Evolutionary conservation across 92 coral and sea anemone genomes (phyloP).

Genomic region (Palythoa heliodiscus): DNA sequence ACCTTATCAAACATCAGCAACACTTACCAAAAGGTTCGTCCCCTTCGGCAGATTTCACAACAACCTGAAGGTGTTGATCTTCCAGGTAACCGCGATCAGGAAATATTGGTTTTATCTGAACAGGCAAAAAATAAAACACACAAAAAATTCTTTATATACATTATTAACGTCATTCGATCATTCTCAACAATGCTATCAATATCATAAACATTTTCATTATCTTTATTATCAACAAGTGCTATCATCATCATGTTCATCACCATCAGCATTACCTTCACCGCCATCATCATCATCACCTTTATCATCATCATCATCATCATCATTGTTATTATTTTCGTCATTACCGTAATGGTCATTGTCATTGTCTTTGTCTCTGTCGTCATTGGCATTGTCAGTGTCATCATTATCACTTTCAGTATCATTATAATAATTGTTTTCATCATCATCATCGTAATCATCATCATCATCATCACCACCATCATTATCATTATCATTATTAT

Average conservation of each 20-base stretch:
- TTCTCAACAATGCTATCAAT: too few relatives aligned
- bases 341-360: not conserved
- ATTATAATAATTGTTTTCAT: too few relatives aligned
- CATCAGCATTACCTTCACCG: not conserved
- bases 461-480: too few relatives aligned
- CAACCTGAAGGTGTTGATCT: conserved; percentile 85
- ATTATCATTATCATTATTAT: too few relatives aligned
- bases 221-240: not conserved
- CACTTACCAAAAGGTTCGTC: conserved; percentile 93
- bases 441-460: too few relatives aligned
- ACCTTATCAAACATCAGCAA: not conserved
- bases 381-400: not conserved
- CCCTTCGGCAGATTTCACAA: conserved; percentile 88
- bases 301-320: not conserved
- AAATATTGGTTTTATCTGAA: conserved; percentile 82
- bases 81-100: conserved; percentile 79
- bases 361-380: not conserved
- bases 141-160: not conserved
- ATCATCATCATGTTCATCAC: not conserved
- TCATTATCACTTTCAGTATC: too few relatives aligned
- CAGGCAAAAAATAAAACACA: not conserved
- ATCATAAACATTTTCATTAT: not conserved
- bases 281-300: not conserved
- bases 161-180: not conserved
- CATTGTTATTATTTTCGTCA: not conserved